A percentile compares a stretch with the other conserved stretches of the same genome.
phyloP scores from a whole-genome alignment of 53 echinoderm and acorn worm species.

The Luidia sarsii region DNA sequence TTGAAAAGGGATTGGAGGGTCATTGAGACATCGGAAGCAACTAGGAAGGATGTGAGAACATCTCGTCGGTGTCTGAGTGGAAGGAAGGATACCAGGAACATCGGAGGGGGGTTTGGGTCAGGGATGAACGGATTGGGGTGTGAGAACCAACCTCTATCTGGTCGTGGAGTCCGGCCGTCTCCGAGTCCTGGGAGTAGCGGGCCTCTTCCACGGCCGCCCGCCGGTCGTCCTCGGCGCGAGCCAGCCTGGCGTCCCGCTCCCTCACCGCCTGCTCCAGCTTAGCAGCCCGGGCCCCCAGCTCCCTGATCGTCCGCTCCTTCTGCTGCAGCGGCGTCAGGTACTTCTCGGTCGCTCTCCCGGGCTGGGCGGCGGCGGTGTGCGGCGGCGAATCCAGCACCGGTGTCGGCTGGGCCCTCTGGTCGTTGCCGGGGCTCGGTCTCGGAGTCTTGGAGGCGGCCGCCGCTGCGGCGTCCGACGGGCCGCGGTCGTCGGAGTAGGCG shows the following conservation, averaged over 20 bases:
- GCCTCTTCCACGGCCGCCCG: slow-evolving; percentile 22
- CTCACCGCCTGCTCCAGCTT: slow-evolving; percentile 34
- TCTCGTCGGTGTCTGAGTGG: too few species aligned
- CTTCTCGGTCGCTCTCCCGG: slow-evolving; percentile 40
- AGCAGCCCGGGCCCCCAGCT: slow-evolving; percentile 11
- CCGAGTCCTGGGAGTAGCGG: slow-evolving; percentile 21
- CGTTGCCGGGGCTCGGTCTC: not conserved
- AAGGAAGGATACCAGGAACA: too few species aligned
- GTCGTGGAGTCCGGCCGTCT: slow-evolving; percentile 35
- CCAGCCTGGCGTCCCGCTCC: slow-evolving; percentile 19
- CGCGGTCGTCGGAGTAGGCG: not conserved
- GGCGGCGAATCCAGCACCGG: not conserved
- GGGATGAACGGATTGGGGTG: too few species aligned
- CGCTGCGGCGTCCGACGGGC: not conserved
- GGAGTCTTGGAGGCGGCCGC: too few species aligned
- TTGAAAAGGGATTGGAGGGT: too few species aligned
- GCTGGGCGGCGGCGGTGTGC: not conserved
- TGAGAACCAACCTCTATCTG: slow-evolving; percentile 42
- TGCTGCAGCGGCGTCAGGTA: slow-evolving; percentile 71
- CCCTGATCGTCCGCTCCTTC: slow-evolving; percentile 46
- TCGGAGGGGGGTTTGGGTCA: too few species aligned
- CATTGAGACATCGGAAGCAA: too few species aligned
- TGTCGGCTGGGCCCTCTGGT: not conserved
- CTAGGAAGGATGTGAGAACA: too few species aligned
- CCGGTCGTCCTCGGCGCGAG: slow-evolving; percentile 51